Evolutionary conservation across 2,113 vertebrate genomes (phyloP).

Genomic region (Picathartes gymnocephalus): DNA sequence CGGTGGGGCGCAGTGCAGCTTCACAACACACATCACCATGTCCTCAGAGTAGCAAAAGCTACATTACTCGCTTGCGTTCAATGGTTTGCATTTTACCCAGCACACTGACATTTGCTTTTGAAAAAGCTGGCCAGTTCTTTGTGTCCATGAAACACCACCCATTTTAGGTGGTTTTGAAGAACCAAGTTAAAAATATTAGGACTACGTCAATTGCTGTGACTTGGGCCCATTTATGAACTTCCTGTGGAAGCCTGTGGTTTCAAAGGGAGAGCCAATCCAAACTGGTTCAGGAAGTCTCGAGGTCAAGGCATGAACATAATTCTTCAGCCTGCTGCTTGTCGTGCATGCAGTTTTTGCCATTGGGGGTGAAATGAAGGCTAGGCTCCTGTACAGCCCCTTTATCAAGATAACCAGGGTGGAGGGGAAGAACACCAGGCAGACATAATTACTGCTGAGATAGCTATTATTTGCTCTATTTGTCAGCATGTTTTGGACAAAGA

Average conservation of each 20-base stretch:
- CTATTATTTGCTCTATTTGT: background rate
- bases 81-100: rapidly evolving
- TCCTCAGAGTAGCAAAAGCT: background rate
- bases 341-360: background rate
- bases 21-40: background rate
- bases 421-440: background rate
- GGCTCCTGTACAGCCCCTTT: background rate
- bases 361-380: background rate
- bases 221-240: slow-evolving; percentile 58
- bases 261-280: slow-evolving; percentile 51
- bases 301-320: slow-evolving; percentile 39
- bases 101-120: background rate
- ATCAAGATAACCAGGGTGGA: slow-evolving; percentile 7
- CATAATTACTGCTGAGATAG: background rate
- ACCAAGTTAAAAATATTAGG: slow-evolving; percentile 54
- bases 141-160: background rate
- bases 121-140: background rate
- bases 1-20: background rate
- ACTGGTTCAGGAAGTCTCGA: slow-evolving; percentile 56
- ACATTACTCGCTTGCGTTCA: background rate
- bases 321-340: slow-evolving; percentile 39
- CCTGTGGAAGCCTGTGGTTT: slow-evolving; percentile 41
- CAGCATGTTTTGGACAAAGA: slow-evolving; percentile 7
- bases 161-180: slow-evolving; percentile 26
- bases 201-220: slow-evolving; percentile 53